Percentiles rank a stretch among this genome's conserved stretches.
Conservation (phyloP, 2,113 vertebrate genomes). For the Crotophaga sulcirostris region DNA sequence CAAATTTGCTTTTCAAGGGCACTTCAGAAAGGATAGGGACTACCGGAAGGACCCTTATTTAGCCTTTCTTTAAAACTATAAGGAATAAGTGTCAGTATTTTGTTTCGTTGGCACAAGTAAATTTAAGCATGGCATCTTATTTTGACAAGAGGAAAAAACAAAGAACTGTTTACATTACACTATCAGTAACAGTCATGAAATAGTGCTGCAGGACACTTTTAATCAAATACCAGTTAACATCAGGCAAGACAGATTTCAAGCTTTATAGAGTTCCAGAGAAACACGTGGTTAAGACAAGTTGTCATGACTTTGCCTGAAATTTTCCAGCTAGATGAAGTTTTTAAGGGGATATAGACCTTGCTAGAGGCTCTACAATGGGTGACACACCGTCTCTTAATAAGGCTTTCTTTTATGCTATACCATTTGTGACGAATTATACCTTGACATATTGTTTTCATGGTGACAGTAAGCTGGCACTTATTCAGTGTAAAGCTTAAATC, state of each 20-base stretch:
- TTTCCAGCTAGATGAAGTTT: slow-evolving; percentile 55
- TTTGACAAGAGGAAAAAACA: neutral
- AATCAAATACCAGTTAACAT: neutral
- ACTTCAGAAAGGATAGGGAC: neutral
- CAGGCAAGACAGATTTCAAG: neutral
- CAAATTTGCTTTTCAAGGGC: neutral
- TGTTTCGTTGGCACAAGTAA: neutral
- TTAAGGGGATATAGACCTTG: slow-evolving; percentile 9
- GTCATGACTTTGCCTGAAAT: slow-evolving; percentile 53
- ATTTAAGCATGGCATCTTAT: neutral
- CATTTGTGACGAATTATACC: neutral
- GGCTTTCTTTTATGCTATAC: slow-evolving; percentile 1
- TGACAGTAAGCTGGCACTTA: slow-evolving; percentile 48
- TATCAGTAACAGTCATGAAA: neutral
- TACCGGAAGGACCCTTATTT: neutral
- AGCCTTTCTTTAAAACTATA: neutral
- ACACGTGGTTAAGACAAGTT: neutral
- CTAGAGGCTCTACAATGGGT: slow-evolving; percentile 38
- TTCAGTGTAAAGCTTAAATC: slow-evolving; percentile 1
- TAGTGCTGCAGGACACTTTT: neutral
- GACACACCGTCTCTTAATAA: slow-evolving; percentile 18
- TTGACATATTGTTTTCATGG: neutral
- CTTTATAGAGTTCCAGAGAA: slow-evolving; percentile 32
- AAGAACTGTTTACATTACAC: neutral
- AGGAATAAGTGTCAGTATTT: neutral